Evolutionary conservation across 2,888 invertebrate species (phyloP).

Genomic region (Arctia plantaginis): DNA sequence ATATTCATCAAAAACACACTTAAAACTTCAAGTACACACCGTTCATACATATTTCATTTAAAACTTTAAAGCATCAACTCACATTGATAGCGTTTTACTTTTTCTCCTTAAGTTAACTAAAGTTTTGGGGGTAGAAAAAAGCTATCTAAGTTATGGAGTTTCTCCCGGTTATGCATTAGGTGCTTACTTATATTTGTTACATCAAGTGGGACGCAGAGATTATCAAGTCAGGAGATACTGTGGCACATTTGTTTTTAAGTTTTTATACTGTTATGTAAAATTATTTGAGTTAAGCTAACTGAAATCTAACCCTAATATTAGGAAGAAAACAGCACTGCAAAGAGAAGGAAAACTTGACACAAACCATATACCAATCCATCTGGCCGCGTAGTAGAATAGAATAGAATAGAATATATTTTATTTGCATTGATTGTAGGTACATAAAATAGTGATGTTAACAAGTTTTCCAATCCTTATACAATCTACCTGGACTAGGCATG

Average conservation of each 20-base stretch:
- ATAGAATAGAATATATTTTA: too few species aligned
- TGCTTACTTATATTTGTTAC: background rate
- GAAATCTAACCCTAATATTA: too few species aligned
- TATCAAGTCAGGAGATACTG: background rate
- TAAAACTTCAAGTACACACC: background rate
- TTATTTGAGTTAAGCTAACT: too few species aligned
- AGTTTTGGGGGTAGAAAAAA: background rate
- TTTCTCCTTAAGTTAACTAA: background rate
- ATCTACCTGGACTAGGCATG: too few species aligned
- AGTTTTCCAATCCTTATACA: too few species aligned
- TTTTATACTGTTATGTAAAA: too few species aligned
- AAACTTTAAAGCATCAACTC: background rate
- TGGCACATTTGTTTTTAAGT: background rate
- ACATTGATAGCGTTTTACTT: background rate
- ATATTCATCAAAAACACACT: background rate
- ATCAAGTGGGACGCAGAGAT: background rate
- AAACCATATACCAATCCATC: too few species aligned
- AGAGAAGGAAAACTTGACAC: too few species aligned
- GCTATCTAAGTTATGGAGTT: background rate
- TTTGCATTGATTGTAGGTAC: too few species aligned
- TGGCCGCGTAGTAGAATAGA: too few species aligned
- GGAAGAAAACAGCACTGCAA: too few species aligned
- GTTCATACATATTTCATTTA: background rate
- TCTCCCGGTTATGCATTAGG: background rate
- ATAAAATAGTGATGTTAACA: too few species aligned